Evolutionary conservation across 2,113 vertebrate species (phyloP), one percentile per base, ranked within the genome.

Genomic region (Limanda limanda): DNA sequence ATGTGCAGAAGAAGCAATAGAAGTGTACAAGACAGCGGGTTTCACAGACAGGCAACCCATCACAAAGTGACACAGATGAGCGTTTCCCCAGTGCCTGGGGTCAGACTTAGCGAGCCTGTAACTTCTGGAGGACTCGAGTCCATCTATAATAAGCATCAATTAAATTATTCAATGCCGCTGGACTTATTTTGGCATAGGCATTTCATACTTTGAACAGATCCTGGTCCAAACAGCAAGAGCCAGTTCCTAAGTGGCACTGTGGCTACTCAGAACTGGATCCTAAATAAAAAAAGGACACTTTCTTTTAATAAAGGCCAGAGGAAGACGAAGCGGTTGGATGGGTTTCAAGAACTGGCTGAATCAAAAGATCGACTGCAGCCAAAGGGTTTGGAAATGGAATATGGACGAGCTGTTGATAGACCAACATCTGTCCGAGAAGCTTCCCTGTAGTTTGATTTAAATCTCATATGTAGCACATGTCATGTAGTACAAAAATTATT

Each of bases 81-180:
- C 62, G 47, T 84, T 85, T 81, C 71, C 57, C 66, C 55, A 62
- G 62, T 1, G 78, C 86, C 89, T 78, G 71, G 71, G 84, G 87
- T 91, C 73, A 84, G 79, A 82, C 83, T 87, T 88, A 89, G 85
- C 8, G 4, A 85, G 89, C 67, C 83, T 82, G 86, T 82, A 78
- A 86, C 89, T 86, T 86, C 86, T 68, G 72, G 64, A 74, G 62
- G 84, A 90, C 76, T 82, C 60, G 56, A 84, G 81, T 59, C 11
- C 81, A 91, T 91, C 91, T 92, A 90, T 92, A 92, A 92, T 93
- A 91, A 89, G 84, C 86, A 91, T 92, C 88, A 84, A 91, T 89
- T 92, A 83, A 92, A 92, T 91, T 86, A 92, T 90, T 91, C 76
- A 89, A 74, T 83, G 83, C 82, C 23, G 48, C 86, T 91, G 84